phyloP scores from a whole-genome alignment of 2,113 vertebrate genomes.

The Acanthochromis polyacanthus region DNA sequence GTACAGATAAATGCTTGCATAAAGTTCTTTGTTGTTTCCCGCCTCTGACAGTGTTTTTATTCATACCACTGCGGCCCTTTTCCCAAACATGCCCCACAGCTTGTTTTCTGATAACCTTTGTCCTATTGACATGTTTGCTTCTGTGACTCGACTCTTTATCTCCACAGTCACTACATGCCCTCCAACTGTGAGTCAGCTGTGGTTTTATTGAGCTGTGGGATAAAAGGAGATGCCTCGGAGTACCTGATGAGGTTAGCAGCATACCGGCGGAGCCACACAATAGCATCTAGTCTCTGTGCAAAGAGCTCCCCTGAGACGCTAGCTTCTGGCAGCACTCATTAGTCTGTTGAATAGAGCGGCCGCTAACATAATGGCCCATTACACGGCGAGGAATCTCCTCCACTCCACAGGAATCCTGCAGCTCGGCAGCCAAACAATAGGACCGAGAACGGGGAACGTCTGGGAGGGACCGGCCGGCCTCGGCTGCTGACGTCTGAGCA shows the following conservation, averaged over 20 bases:
- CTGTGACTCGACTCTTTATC: constrained; percentile 23
- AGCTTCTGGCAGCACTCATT: constrained; percentile 71
- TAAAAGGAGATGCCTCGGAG: constrained; percentile 2
- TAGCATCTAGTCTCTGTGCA: constrained; percentile 52
- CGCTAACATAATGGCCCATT: constrained; percentile 80
- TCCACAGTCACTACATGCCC: background rate
- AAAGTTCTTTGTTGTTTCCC: background rate
- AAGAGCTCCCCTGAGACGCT: constrained; percentile 71
- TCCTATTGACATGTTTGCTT: constrained; percentile 18
- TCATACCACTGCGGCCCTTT: background rate
- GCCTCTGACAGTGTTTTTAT: background rate
- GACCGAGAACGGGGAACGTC: constrained; percentile 45
- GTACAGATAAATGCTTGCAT: background rate
- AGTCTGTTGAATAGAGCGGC: constrained; percentile 75
- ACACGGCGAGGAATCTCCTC: constrained; percentile 78
- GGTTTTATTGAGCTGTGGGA: background rate
- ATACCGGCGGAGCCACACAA: constrained; percentile 62
- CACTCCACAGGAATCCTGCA: constrained; percentile 75
- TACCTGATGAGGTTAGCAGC: constrained; percentile 50
- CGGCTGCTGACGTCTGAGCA: constrained; percentile 65
- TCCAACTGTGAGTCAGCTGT: background rate
- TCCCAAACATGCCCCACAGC: background rate
- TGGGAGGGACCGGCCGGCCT: constrained; percentile 62
- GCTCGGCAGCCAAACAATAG: constrained; percentile 77
- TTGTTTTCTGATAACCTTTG: constrained; percentile 30